A percentile compares a stretch with the other conserved stretches of the same genome.
phyloP scores from a whole-genome alignment of 2,888 invertebrate genomes.

The Salpingus planirostris region DNA sequence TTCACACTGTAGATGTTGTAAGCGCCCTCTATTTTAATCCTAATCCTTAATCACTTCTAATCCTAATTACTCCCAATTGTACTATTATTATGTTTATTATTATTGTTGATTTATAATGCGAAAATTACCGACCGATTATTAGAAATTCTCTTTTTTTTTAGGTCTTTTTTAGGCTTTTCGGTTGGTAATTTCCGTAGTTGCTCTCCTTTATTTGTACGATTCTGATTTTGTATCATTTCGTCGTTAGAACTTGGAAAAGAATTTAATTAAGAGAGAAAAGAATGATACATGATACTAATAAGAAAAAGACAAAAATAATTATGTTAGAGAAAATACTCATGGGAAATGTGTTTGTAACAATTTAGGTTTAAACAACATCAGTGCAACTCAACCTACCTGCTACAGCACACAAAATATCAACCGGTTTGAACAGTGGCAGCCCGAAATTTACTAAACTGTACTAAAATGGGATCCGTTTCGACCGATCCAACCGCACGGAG shows the following conservation, averaged over 20 bases:
- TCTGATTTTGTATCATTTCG: slow-evolving; percentile 11
- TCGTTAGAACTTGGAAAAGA: slow-evolving; percentile 2
- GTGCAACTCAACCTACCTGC: slow-evolving; percentile 8
- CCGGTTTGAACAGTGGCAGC: neutral
- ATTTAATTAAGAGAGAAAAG: slow-evolving; percentile 3
- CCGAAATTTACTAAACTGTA: too few relatives aligned
- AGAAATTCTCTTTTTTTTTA: neutral
- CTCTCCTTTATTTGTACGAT: slow-evolving; percentile 4
- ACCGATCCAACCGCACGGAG: too few relatives aligned
- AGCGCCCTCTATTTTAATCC: slow-evolving; percentile 7
- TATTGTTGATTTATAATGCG: slow-evolving; percentile 14
- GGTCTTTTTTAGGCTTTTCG: neutral
- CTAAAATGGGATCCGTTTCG: neutral
- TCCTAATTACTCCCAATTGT: too few relatives aligned
- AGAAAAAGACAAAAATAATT: slow-evolving; percentile 9
- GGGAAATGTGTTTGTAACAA: slow-evolving; percentile 27
- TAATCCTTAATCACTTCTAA: slow-evolving; percentile 7
- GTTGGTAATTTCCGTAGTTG: slow-evolving; percentile 15
- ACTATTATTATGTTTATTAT: slow-evolving; percentile 5
- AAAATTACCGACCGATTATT: slow-evolving; percentile 9
- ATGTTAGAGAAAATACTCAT: slow-evolving; percentile 21
- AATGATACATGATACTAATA: slow-evolving; percentile 10
- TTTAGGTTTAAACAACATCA: slow-evolving; percentile 27
- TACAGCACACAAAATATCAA: neutral
- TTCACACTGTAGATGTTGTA: slow-evolving; percentile 9